Evolutionary conservation across 2,113 vertebrate species (phyloP).

Genomic region (Vidua macroura): DNA sequence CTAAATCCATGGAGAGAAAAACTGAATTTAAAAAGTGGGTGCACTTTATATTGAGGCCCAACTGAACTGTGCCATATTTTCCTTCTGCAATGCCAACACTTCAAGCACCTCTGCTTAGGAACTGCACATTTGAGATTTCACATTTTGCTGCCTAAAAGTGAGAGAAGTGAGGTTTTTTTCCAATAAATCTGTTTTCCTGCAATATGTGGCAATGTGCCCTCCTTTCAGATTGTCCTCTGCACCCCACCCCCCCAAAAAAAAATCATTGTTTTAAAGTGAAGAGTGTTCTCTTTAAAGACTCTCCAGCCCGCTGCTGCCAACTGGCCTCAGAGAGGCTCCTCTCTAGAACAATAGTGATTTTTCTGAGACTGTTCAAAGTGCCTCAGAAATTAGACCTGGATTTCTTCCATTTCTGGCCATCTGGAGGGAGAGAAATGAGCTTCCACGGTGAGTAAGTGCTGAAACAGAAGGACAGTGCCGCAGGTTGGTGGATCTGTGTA

Average conservation of each 20-base stretch:
- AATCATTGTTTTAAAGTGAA: slow-evolving; percentile 12
- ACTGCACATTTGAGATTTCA: neutral
- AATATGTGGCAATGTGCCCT: slow-evolving; percentile 4
- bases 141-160: neutral
- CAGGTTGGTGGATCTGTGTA: slow-evolving; percentile 26
- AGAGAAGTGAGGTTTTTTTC: neutral
- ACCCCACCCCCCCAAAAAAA: neutral
- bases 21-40: neutral
- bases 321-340: slow-evolving; percentile 22
- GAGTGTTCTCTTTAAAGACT: slow-evolving; percentile 38
- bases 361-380: slow-evolving; percentile 46
- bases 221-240: neutral
- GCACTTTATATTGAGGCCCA: neutral
- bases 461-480: slow-evolving; percentile 33
- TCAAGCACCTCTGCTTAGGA: neutral
- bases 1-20: neutral
- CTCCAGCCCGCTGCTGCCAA: slow-evolving; percentile 45
- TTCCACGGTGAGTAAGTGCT: neutral
- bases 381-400: slow-evolving; percentile 64
- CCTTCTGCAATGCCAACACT: neutral
- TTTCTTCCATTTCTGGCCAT: slow-evolving; percentile 61
- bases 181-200: neutral
- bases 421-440: slow-evolving; percentile 59
- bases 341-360: slow-evolving; percentile 60
- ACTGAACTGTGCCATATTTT: neutral